phyloP scores from a whole-genome alignment of 2,797 vertebrate species.

The Rhyacichthys aspro region DNA sequence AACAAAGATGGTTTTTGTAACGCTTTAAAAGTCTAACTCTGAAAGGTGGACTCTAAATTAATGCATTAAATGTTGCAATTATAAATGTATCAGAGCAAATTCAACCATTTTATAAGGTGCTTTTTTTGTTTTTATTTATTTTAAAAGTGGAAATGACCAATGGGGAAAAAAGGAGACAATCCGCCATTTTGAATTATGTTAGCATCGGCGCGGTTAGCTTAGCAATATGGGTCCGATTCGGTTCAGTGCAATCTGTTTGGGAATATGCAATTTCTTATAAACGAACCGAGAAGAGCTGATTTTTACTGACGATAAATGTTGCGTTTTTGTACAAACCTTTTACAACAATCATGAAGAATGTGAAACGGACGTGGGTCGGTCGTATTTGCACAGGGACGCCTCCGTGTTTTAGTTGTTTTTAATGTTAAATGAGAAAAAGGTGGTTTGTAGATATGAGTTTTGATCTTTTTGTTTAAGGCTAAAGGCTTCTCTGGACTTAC shows the following conservation, averaged over 20 bases:
- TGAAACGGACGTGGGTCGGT: constrained; percentile 72
- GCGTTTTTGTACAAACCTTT: constrained; percentile 85
- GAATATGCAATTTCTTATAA: constrained; percentile 88
- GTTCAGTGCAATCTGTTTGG: constrained; percentile 83
- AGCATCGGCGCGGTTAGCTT: constrained; percentile 69
- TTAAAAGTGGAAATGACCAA: constrained; percentile 48
- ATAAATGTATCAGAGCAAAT: constrained; percentile 87
- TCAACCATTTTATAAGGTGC: constrained; percentile 70
- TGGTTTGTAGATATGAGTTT: constrained; percentile 87
- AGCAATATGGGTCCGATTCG: constrained; percentile 81
- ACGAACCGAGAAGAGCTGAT: constrained; percentile 78
- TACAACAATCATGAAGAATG: constrained; percentile 81
- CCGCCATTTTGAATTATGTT: constrained; percentile 70
- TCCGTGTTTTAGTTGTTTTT: constrained; percentile 96
- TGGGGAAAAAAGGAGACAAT: constrained; percentile 80
- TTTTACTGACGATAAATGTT: constrained; percentile 83
- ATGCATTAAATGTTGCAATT: constrained; percentile 70
- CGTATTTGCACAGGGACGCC: constrained; percentile 81
- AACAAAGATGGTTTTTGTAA: constrained; percentile 87
- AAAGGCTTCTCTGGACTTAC: constrained; percentile 94
- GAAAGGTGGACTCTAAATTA: constrained; percentile 78
- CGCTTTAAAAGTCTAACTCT: constrained; percentile 84
- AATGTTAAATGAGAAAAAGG: constrained; percentile 78
- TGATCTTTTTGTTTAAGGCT: constrained; percentile 82
- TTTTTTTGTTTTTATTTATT: constrained; percentile 44